Base-by-base conservation (phyloP, 2,113 vertebrate species). In the Phalacrocorax brasilianus region DNA sequence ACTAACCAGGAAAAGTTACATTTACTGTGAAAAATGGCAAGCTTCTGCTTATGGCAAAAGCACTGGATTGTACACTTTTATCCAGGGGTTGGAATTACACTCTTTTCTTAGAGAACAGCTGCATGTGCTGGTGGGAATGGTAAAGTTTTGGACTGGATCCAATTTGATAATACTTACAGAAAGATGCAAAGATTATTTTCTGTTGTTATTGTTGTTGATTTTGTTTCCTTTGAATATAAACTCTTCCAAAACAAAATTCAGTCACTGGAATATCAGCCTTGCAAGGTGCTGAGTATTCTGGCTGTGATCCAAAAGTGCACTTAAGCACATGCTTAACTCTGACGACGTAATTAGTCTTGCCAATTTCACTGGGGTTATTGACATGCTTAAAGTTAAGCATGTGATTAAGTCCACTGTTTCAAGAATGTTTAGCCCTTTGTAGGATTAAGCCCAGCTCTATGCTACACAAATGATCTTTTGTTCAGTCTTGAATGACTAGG, bases 21-120 rank as follows among this genome's bases (percentile, higher is more conserved):
- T 82, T 65, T 89, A 21, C 66, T 92, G 92, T 84, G 91, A 81
- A 95, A 95, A 92, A 81, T 5, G 6, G 49, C 72, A 72, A 89
- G 76, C 53, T 65, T 91, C 61, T 96, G 61, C 83, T 89, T 47
- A 78, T 30, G 52, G 68, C 23, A 89, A 94, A 95, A 65, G 86
- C 76, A 61, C 44, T 92, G 93, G 89, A 96, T 96, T 82, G 76
- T 58, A 94, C 65, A 82, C 95, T 94, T 95, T 87, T 75, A 92
- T 92, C 58, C 97, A 91, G 80, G 72, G 91, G 61, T 6, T 97
- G 92, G 94, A 97, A 97, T 97, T 97, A 95, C 96, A 97, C 61
- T 20, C 85, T 93, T 33, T 78, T 81, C 68, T 75, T 26, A 8
- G 86, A 66, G 80, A 97, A 97, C 96, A 97, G 97, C 96, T 97